phyloP scores from a whole-genome alignment of 2,797 vertebrate genomes.

The Tamandua tetradactyla region DNA sequence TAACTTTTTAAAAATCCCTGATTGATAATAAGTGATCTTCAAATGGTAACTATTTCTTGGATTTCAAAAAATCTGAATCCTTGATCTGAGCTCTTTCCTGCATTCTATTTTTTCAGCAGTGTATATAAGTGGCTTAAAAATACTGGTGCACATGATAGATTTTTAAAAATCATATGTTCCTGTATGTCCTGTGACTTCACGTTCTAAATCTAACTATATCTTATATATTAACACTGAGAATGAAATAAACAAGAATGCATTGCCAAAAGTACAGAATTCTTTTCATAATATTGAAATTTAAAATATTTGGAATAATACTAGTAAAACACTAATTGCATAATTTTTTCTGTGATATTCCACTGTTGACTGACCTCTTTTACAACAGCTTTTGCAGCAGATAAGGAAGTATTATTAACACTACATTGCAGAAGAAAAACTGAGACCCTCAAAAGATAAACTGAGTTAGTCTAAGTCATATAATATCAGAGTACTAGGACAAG shows the following conservation, averaged over 20 bases:
- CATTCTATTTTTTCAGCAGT: conserved; percentile 48
- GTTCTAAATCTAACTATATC: conserved; percentile 46
- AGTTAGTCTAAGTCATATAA: neutral
- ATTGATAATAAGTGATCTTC: conserved; percentile 54
- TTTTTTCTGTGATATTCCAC: neutral
- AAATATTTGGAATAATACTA: neutral
- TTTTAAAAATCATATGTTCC: conserved; percentile 20
- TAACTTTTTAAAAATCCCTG: too few species aligned
- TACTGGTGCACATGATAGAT: conserved; percentile 20
- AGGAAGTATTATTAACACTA: neutral
- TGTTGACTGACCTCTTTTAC: neutral
- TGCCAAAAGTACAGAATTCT: neutral
- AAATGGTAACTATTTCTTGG: neutral
- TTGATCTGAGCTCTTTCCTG: conserved; percentile 17
- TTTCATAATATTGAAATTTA: conserved; percentile 48
- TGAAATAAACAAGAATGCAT: conserved; percentile 33
- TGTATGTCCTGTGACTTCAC: conserved; percentile 31
- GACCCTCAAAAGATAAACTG: neutral
- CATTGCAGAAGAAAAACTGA: neutral
- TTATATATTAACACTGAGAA: neutral
- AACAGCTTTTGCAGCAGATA: neutral
- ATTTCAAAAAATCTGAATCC: conserved; percentile 35
- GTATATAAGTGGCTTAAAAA: conserved; percentile 48
- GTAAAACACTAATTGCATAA: neutral
- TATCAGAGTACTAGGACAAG: neutral